These are phyloP conservation scores for Drosophila engyochracea DNA, from an alignment of 2,888 invertebrate genomes.

Conservation along the genomic window DNA sequence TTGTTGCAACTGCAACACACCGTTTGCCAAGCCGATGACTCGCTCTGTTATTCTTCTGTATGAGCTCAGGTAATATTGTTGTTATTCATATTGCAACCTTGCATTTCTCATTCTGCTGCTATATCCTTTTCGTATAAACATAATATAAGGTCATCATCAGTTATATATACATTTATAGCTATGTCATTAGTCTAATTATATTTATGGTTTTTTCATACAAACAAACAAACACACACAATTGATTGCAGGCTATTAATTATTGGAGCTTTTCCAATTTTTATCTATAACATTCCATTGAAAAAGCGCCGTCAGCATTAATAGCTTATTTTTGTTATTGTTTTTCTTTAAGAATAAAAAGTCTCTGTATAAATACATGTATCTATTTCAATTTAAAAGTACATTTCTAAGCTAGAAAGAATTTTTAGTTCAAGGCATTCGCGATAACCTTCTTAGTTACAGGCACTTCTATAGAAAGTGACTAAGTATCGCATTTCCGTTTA, in stretches of 20 bases:
- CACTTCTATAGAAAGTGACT: background rate
- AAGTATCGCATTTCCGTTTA: background rate
- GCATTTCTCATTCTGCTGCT: constrained; percentile 36
- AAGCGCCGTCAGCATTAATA: background rate
- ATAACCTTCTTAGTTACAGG: background rate
- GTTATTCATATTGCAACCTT: constrained; percentile 22
- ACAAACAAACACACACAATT: too few species aligned
- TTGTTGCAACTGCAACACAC: constrained; percentile 9
- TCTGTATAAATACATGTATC: background rate
- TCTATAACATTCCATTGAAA: background rate
- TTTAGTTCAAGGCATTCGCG: background rate
- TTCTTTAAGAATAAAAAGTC: background rate
- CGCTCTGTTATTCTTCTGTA: constrained; percentile 18
- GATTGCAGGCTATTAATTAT: too few species aligned
- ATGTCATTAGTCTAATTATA: background rate
- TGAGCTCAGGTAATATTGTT: constrained; percentile 2
- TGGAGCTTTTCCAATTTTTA: rapidly evolving
- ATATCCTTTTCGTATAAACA: constrained; percentile 44
- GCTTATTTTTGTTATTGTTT: background rate
- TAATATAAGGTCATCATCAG: background rate
- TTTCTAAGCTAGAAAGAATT: background rate
- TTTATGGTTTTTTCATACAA: background rate
- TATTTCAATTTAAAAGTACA: background rate
- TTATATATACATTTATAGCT: too few species aligned
- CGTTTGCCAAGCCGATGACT: constrained; percentile 39